Evolutionary conservation across 2,888 invertebrate genomes (phyloP).

Genomic region (Geotrupes spiniger): DNA sequence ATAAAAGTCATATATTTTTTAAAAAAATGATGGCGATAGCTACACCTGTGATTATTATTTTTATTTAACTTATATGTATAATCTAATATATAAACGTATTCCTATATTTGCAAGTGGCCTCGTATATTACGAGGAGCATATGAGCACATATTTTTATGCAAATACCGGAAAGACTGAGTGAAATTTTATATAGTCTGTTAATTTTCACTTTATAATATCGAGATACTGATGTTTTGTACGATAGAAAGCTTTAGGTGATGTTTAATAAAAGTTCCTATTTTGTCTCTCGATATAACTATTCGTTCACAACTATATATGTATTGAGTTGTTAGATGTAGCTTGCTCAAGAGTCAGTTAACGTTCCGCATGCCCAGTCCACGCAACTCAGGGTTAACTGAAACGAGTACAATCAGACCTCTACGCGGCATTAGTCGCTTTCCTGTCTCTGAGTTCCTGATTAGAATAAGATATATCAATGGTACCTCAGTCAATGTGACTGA

Average conservation of each 20-base stretch:
- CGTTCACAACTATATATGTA: constrained; percentile 49
- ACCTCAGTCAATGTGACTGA: constrained; percentile 35
- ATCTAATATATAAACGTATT: constrained; percentile 37
- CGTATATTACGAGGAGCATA: constrained; percentile 50
- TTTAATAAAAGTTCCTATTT: constrained; percentile 54
- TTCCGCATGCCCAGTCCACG: constrained; percentile 48
- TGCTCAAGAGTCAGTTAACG: constrained; percentile 51
- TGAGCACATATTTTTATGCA: constrained; percentile 54
- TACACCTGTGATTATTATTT: constrained; percentile 55
- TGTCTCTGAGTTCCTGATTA: constrained; percentile 51
- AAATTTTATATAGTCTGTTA: constrained; percentile 54
- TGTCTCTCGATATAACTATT: constrained; percentile 50
- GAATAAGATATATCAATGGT: constrained; percentile 38
- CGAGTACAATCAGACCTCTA: constrained; percentile 50
- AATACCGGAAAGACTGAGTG: constrained; percentile 57
- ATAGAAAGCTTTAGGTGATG: constrained; percentile 54
- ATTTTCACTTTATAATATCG: constrained; percentile 51
- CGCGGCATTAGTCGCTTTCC: constrained; percentile 40
- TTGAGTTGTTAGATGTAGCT: constrained; percentile 52
- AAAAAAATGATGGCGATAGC: constrained; percentile 51
- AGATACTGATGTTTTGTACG: constrained; percentile 52
- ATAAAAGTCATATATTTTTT: constrained; percentile 47
- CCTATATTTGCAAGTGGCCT: constrained; percentile 48
- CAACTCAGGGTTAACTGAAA: constrained; percentile 52
- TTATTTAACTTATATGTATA: constrained; percentile 44